Percentiles rank a stretch among this genome's conserved stretches.
phyloP scores from a whole-genome alignment of 1,140 invertebrate species.

The Aphelenchoides fujianensis region DNA sequence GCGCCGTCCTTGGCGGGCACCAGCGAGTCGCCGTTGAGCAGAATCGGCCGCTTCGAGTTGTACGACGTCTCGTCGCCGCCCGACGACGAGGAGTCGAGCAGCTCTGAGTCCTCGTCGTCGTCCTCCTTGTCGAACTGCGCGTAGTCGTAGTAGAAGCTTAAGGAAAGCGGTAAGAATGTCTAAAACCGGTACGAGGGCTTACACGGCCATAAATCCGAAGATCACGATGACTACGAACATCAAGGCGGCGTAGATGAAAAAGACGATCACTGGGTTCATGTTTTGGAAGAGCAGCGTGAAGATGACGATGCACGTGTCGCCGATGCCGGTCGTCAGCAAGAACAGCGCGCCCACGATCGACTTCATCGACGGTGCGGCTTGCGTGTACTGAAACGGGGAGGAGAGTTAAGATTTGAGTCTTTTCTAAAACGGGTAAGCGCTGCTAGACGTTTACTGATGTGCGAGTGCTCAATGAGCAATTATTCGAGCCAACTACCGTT shows the following conservation, averaged over 20 bases:
- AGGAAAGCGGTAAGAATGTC: too few relatives aligned
- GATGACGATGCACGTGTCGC: background rate
- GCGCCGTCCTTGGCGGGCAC: too few relatives aligned
- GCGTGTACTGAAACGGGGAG: too few relatives aligned
- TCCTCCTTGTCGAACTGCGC: background rate
- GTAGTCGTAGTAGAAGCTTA: background rate
- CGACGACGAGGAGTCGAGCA: too few relatives aligned
- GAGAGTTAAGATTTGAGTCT: background rate
- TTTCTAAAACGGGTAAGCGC: background rate
- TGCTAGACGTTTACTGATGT: too few relatives aligned
- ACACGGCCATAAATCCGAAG: background rate
- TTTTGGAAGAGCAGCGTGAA: background rate
- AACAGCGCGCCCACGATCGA: slow-evolving; percentile 67
- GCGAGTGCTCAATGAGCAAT: too few relatives aligned
- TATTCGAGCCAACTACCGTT: too few relatives aligned
- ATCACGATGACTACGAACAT: background rate
- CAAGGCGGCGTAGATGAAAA: background rate
- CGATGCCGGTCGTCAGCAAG: background rate
- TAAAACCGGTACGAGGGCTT: too few relatives aligned
- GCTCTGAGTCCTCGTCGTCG: background rate
- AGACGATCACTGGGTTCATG: background rate
- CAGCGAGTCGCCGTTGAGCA: too few relatives aligned
- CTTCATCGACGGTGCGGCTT: slow-evolving; percentile 63
- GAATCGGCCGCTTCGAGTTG: too few relatives aligned
- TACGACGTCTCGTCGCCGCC: too few relatives aligned